phyloP scores from a whole-genome alignment of 2,888 invertebrate genomes.

The Cybosia mesomella region DNA sequence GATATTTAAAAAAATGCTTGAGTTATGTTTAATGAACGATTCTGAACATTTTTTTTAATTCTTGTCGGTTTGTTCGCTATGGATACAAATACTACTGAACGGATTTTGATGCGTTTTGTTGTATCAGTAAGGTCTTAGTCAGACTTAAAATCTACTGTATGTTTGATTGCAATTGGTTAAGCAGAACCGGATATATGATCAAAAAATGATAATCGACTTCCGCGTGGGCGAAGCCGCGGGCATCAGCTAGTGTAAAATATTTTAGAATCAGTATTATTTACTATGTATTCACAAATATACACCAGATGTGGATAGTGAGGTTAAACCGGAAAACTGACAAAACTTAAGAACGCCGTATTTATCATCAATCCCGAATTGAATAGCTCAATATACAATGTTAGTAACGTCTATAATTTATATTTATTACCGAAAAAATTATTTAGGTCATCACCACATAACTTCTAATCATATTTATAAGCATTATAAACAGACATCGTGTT shows the following conservation, averaged over 20 bases:
- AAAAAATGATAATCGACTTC: too few species aligned
- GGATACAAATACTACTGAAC: too few species aligned
- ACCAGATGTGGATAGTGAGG: background rate
- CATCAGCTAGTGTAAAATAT: constrained; percentile 22
- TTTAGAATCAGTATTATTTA: constrained; percentile 25
- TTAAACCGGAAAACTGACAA: background rate
- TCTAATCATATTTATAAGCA: background rate
- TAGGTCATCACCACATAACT: background rate
- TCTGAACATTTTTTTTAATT: too few species aligned
- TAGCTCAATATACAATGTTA: background rate
- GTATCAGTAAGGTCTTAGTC: too few species aligned
- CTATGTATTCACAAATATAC: background rate
- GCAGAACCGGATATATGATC: too few species aligned
- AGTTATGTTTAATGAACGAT: too few species aligned
- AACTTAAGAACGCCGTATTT: background rate
- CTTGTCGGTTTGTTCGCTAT: too few species aligned
- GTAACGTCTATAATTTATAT: background rate
- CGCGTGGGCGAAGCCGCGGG: too few species aligned
- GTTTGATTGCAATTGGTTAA: too few species aligned
- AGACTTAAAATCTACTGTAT: too few species aligned
- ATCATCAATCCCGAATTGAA: background rate
- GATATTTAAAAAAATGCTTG: too few species aligned
- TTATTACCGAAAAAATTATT: background rate
- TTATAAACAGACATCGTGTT: constrained; percentile 1
- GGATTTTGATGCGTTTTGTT: too few species aligned